These are phyloP conservation scores for Hemiscyllium ocellatum DNA, from an alignment of 2,113 vertebrate genomes.

Conservation along the genomic window DNA sequence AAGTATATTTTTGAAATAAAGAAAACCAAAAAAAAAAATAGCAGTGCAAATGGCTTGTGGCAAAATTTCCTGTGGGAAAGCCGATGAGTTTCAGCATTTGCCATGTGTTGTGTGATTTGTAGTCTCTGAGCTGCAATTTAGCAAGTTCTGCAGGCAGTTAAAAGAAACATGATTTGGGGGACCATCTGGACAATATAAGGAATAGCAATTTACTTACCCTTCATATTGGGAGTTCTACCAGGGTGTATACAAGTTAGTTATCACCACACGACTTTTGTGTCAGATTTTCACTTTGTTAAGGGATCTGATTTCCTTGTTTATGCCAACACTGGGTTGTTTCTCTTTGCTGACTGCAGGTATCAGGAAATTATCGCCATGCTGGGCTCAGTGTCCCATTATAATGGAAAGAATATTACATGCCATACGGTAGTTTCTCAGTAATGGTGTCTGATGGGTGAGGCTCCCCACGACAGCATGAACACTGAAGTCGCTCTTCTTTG, in stretches of 20 bases:
- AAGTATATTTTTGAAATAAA: too few species aligned
- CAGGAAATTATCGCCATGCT: neutral
- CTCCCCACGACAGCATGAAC: neutral
- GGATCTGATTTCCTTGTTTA: neutral
- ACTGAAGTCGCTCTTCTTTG: neutral
- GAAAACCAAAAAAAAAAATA: too few species aligned
- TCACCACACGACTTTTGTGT: neutral
- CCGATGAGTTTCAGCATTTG: slow-evolving; percentile 2
- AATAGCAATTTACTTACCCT: neutral
- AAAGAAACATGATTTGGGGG: neutral
- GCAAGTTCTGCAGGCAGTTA: neutral
- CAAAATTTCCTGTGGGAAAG: neutral
- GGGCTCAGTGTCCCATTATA: neutral
- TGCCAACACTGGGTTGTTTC: neutral
- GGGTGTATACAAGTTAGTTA: neutral
- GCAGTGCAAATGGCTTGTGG: neutral
- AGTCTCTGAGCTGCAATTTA: neutral
- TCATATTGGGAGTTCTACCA: neutral
- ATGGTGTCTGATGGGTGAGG: neutral
- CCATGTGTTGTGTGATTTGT: neutral
- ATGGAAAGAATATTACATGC: neutral
- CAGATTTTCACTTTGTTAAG: neutral
- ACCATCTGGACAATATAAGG: slow-evolving; percentile 1
- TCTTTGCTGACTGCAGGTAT: neutral
- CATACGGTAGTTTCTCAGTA: neutral